Percentiles rank a stretch among this genome's conserved stretches.
phyloP scores from a whole-genome alignment of 2,888 invertebrate species.

The Gasteruption jaculator region DNA sequence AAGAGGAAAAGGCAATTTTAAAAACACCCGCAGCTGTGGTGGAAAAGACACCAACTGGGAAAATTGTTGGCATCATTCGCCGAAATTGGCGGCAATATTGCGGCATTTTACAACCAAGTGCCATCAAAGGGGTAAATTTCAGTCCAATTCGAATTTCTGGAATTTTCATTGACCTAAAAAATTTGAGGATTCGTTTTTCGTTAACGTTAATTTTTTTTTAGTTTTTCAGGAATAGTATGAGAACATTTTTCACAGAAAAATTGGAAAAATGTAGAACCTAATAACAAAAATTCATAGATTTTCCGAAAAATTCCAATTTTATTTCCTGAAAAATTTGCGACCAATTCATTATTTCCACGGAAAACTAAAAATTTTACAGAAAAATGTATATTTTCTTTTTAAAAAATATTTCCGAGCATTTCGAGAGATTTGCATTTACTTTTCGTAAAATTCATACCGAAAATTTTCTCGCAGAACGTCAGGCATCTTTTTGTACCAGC shows the following conservation, averaged over 20 bases:
- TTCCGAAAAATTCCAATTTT: neutral
- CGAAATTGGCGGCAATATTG: conserved; percentile 98
- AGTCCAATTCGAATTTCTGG: neutral
- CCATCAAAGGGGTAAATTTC: conserved; percentile 58
- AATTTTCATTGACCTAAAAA: neutral
- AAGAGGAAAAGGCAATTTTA: conserved; percentile 31
- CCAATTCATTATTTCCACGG: conserved; percentile 32
- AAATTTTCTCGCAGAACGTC: conserved; percentile 40
- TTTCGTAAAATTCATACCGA: neutral
- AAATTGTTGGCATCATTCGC: conserved; percentile 89
- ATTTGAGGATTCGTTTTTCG: neutral
- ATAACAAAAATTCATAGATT: neutral
- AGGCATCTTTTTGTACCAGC: conserved; percentile 91
- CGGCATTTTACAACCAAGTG: conserved; percentile 83
- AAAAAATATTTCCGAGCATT: neutral
- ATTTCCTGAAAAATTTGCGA: neutral
- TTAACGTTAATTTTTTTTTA: too few species aligned
- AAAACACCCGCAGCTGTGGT: conserved; percentile 27
- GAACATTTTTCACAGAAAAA: neutral
- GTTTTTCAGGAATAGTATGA: neutral
- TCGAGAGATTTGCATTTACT: neutral
- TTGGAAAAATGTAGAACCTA: too few species aligned
- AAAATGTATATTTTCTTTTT: conserved; percentile 7
- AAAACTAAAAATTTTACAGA: conserved; percentile 52
- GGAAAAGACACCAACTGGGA: conserved; percentile 61